These are phyloP conservation scores for Apostichopus californicus DNA, from an alignment of 35 echinoderm and acorn worm species.

Conservation along the genomic window DNA sequence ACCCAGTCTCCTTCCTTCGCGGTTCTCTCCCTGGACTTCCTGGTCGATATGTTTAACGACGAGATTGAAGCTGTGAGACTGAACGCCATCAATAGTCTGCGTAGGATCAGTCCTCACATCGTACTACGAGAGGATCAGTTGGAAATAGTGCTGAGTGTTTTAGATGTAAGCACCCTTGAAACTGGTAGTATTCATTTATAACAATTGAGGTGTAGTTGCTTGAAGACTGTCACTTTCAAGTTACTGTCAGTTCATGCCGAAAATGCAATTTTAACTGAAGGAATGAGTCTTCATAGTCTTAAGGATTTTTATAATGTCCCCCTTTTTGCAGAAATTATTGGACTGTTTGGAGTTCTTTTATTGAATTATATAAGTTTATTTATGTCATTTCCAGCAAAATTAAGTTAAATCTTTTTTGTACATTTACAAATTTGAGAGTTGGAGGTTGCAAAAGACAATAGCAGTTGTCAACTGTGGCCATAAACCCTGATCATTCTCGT, in stretches of 20 bases:
- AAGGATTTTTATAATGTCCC: too few species aligned
- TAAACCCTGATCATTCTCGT: too few species aligned
- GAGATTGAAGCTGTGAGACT: constrained; percentile 94
- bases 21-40: constrained; percentile 82
- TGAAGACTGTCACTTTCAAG: background rate
- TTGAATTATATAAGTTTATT: too few species aligned
- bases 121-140: constrained; percentile 90
- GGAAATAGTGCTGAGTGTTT: constrained; percentile 92
- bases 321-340: too few species aligned
- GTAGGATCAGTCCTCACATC: constrained; percentile 82
- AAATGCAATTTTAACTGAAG: background rate
- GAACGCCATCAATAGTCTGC: constrained; percentile 92
- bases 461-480: too few species aligned
- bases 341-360: too few species aligned
- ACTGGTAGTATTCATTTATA: background rate
- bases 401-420: too few species aligned
- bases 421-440: too few species aligned
- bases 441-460: too few species aligned
- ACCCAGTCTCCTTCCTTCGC: constrained; percentile 92
- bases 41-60: constrained; percentile 99
- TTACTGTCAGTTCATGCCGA: too few species aligned
- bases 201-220: too few species aligned
- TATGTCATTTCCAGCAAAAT: too few species aligned
- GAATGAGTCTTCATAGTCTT: background rate
- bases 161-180: constrained; percentile 80